Base-by-base conservation (phyloP, 2,888 invertebrate genomes). In the Trissolcus brochymenae region DNA sequence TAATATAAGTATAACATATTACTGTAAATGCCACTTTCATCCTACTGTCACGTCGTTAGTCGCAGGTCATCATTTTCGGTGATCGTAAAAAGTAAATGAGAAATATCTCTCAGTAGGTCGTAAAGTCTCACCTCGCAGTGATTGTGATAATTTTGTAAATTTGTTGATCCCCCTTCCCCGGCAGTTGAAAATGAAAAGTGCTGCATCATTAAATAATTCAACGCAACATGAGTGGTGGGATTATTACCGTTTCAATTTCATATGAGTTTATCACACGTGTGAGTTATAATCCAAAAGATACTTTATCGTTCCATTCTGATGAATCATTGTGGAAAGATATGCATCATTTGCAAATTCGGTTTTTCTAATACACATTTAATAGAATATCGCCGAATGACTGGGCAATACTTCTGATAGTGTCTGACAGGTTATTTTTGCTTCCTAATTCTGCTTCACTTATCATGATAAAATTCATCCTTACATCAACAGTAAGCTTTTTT, bases 271-370 rank as follows among this genome's bases (percentile, higher is more conserved):
- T n/a, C 35, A 16, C 16, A 14, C 46, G 59, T 67, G 51, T 59
- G 59, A 53, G 54, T 54, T 59, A 43, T 59, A 53, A 21, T 57
- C 57, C 14, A 53, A 67, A 35, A 35, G 67, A 60, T 67, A 67
- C 29, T 59, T 46, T 67, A 43, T 59, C 60, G 59, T 60, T 17
- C 60, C 54, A 67, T 67, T 60, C 60, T 67, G 67, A 67, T 59
- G 67, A 67, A 67, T 67, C 59, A 59, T 53, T 35, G 53, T 54
- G 53, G 54, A 67, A 51, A 53, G 67, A 67, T 67, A 60, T 46
- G 46, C 54, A 59, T 68, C 68, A 60, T 60, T 49, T 55, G 60
- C 60, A 49, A 68, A 68, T 46, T 68, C 59, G 43, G 67, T 67
- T 51, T 43, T 43, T 59, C 49, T 67, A 35, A 35, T 35, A 35